These are phyloP conservation scores for Pollenia labialis DNA, from an alignment of 2,888 invertebrate species.

Conservation along the genomic window DNA sequence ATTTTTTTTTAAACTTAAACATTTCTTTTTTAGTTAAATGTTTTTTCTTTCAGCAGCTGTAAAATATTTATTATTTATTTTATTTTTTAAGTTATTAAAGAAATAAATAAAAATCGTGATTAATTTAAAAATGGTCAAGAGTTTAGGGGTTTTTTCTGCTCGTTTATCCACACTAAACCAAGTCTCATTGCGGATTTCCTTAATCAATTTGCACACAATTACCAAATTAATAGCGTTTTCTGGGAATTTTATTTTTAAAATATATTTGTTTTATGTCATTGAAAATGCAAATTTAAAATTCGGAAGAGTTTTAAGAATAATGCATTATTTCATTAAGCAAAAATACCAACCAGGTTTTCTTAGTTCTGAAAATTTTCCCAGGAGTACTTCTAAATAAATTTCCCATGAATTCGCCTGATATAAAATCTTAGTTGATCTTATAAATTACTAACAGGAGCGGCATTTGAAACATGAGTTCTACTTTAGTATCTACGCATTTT, in stretches of 20 bases:
- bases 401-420: too few relatives aligned
- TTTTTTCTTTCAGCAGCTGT: slow-evolving; percentile 7
- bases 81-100: background rate
- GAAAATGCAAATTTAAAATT: too few relatives aligned
- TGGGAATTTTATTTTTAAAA: background rate
- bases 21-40: slow-evolving; percentile 2
- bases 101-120: slow-evolving; percentile 39
- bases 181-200: slow-evolving; percentile 46
- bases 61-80: slow-evolving; percentile 15
- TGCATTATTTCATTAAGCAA: too few relatives aligned
- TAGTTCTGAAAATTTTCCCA: too few relatives aligned
- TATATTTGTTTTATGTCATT: too few relatives aligned
- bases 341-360: too few relatives aligned
- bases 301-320: too few relatives aligned
- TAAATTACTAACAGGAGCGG: too few relatives aligned
- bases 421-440: too few relatives aligned
- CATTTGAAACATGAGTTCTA: too few relatives aligned
- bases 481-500: too few relatives aligned
- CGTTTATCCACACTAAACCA: background rate
- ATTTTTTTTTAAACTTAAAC: background rate
- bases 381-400: too few relatives aligned
- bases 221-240: background rate
- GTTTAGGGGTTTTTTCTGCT: slow-evolving; percentile 11
- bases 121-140: slow-evolving; percentile 40
- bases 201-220: background rate